phyloP scores from a whole-genome alignment of 30 jellyfish, hydroid and myxozoan genomes.

The Rhopilema esculentum region DNA sequence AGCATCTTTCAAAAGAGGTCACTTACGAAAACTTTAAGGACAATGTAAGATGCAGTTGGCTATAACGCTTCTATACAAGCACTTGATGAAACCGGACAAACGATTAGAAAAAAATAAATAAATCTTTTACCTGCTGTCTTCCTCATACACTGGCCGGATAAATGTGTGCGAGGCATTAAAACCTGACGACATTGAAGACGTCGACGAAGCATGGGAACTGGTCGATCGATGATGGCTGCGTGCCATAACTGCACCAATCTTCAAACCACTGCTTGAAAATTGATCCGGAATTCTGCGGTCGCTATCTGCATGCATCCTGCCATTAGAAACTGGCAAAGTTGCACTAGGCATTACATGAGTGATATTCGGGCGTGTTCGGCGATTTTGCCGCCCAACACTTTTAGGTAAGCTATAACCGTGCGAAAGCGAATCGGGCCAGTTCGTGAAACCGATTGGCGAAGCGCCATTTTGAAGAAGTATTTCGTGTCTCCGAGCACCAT shows the following conservation, averaged over 20 bases:
- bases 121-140: conserved; percentile 11
- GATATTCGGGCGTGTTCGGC: conserved; percentile 27
- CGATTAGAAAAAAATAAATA: neutral
- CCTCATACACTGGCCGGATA: conserved; percentile 84
- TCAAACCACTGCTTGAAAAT: conserved; percentile 3
- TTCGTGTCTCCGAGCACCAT: conserved; percentile 70
- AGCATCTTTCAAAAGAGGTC: no score
- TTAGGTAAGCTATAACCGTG: conserved; percentile 48
- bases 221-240: conserved; percentile 59
- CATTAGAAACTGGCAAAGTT: conserved; percentile 11
- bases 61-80: no score
- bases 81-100: no score
- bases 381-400: conserved; percentile 30
- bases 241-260: conserved; percentile 6
- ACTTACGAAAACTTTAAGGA: no score
- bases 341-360: conserved; percentile 5
- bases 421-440: conserved; percentile 36
- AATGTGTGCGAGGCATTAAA: conserved; percentile 44
- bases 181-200: conserved; percentile 90
- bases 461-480: conserved; percentile 59
- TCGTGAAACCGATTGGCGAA: conserved; percentile 35
- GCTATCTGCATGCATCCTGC: conserved; percentile 19
- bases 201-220: conserved; percentile 93
- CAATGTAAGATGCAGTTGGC: no score
- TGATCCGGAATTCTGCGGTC: conserved; percentile 36